These are phyloP conservation scores for Dinocampus coccinellae DNA, from an alignment of 2,888 invertebrate genomes.

Conservation along the genomic window DNA sequence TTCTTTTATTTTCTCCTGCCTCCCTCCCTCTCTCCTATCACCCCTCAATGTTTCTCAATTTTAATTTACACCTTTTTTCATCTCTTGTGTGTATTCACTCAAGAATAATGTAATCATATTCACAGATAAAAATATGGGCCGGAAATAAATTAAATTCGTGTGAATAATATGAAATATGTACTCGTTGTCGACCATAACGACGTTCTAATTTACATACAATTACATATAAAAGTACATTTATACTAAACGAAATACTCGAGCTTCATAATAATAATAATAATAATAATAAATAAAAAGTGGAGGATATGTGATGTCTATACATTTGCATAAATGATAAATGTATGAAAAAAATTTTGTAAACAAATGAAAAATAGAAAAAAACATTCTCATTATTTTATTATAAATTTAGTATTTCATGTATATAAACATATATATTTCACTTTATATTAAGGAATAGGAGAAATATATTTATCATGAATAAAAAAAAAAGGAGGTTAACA, in stretches of 20 bases:
- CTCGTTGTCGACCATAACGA: neutral
- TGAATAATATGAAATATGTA: neutral
- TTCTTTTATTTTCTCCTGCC: neutral
- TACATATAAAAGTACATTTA: neutral
- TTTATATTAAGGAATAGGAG: too few species aligned
- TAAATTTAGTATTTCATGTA: neutral
- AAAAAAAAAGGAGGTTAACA: neutral
- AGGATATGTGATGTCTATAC: neutral
- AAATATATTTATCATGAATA: neutral
- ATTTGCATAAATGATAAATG: neutral
- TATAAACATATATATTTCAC: too few species aligned
- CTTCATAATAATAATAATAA: neutral
- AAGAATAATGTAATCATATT: slow-evolving; percentile 9
- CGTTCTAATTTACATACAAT: slow-evolving; percentile 16
- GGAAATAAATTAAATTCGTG: slow-evolving; percentile 14
- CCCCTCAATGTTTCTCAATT: neutral
- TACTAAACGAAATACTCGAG: neutral
- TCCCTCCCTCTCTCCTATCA: neutral
- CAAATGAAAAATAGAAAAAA: too few species aligned
- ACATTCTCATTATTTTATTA: neutral
- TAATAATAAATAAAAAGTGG: neutral
- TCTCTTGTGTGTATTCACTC: neutral
- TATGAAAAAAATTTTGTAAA: too few species aligned
- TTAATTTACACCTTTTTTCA: neutral
- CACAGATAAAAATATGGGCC: neutral